A percentile compares a stretch with the other conserved stretches of the same genome.
Conservation (phyloP, 1,140 invertebrate species). For the Paralvinella palmiformis region DNA sequence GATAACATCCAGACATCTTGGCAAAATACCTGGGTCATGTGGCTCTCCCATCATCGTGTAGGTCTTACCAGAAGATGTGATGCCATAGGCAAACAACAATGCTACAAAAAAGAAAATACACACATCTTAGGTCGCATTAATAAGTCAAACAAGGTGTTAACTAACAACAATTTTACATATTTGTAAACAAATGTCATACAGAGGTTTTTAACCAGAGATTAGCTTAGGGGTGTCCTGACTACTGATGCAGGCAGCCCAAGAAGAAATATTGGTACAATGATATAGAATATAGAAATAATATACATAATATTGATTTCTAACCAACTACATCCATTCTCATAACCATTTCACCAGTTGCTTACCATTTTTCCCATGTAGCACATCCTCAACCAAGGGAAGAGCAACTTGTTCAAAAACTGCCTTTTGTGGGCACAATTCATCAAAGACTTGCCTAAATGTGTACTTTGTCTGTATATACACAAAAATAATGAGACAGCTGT, state of each 20-base stretch:
- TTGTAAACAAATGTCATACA: background rate
- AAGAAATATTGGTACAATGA: too few relatives aligned
- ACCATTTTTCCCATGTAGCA: conserved; percentile 67
- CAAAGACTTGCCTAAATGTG: conserved; percentile 72
- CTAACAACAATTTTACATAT: background rate
- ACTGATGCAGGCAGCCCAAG: too few relatives aligned
- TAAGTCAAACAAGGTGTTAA: background rate
- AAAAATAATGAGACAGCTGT: conserved; percentile 1
- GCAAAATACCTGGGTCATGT: conserved; percentile 76
- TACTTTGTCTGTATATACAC: conserved; percentile 37
- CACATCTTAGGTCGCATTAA: background rate
- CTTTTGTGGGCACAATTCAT: conserved; percentile 66
- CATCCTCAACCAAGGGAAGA: conserved; percentile 71
- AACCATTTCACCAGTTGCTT: too few relatives aligned
- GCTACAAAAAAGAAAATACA: conserved; percentile 26
- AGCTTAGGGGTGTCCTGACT: too few relatives aligned
- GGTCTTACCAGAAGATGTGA: conserved; percentile 92
- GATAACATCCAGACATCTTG: conserved; percentile 80
- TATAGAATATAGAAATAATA: too few relatives aligned
- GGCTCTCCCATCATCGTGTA: conserved; percentile 84
- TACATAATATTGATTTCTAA: too few relatives aligned
- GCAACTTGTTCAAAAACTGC: conserved; percentile 81
- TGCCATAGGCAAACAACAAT: conserved; percentile 85
- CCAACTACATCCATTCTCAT: too few relatives aligned
- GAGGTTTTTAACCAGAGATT: too few relatives aligned